A percentile compares a stretch with the other conserved stretches of the same genome.
Conservation (phyloP, 2,797 vertebrate species). For the Tauraco hartlaubi region DNA sequence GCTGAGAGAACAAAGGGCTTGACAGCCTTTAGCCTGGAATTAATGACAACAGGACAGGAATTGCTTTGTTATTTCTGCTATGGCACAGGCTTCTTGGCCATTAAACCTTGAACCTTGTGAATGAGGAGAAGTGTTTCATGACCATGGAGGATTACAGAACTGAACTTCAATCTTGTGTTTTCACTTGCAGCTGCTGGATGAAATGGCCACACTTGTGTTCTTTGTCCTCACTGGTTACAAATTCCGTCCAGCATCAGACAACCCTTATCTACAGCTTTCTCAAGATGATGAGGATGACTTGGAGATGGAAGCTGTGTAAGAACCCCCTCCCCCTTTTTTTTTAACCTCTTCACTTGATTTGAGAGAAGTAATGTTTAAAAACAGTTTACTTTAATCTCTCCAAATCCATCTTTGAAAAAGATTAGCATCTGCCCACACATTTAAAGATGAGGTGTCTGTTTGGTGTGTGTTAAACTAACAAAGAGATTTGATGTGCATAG, state of each 20-base stretch:
- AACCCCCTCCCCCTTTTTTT: neutral
- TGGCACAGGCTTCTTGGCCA: neutral
- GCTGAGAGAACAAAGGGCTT: constrained; percentile 10
- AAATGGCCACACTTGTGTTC: constrained; percentile 87
- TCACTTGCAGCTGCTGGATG: constrained; percentile 84
- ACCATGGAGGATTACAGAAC: neutral
- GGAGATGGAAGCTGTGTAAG: constrained; percentile 91
- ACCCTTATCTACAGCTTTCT: constrained; percentile 89
- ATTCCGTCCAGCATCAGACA: constrained; percentile 89
- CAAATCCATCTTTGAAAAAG: neutral
- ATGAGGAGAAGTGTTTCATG: neutral
- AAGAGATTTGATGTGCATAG: neutral
- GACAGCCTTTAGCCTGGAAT: constrained; percentile 3
- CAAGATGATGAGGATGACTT: constrained; percentile 87
- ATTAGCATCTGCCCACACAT: neutral
- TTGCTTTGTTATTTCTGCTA: constrained; percentile 5
- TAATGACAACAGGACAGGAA: neutral
- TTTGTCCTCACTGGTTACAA: constrained; percentile 90
- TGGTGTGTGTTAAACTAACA: neutral
- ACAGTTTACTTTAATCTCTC: neutral
- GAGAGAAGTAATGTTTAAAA: neutral
- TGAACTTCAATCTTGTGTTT: neutral
- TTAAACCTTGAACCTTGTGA: constrained; percentile 9
- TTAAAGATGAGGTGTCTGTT: neutral
- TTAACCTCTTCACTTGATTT: neutral